phyloP scores from a whole-genome alignment of 2,113 vertebrate genomes.

The Ochotona curzoniae region DNA sequence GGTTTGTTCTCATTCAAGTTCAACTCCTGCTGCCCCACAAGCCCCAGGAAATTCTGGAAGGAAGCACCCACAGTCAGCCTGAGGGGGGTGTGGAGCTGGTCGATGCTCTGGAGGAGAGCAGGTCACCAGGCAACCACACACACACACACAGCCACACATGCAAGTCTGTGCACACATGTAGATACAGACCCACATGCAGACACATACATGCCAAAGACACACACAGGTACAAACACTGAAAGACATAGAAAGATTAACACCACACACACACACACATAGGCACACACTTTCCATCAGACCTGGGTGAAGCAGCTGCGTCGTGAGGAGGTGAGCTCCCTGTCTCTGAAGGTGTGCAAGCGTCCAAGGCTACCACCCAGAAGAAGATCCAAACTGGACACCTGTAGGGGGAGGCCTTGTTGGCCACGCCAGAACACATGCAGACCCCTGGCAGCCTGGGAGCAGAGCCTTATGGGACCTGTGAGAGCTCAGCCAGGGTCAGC shows the following conservation, averaged over 20 bases:
- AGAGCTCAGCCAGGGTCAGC: neutral
- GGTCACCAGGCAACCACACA: neutral
- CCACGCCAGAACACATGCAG: neutral
- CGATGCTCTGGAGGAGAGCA: neutral
- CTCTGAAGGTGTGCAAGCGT: neutral
- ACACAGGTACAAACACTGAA: fast-evolving
- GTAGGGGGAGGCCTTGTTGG: neutral
- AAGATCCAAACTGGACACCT: neutral
- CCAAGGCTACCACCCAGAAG: neutral
- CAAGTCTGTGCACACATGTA: too few species aligned
- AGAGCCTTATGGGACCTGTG: neutral
- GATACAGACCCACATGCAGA: too few species aligned
- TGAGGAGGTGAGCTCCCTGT: neutral
- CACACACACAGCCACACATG: fast-evolving
- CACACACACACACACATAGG: fast-evolving
- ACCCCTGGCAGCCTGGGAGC: neutral
- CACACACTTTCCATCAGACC: fast-evolving
- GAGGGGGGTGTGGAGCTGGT: neutral
- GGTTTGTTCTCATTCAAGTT: too few species aligned
- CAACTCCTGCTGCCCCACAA: neutral
- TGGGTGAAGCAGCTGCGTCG: neutral
- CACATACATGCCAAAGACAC: too few species aligned
- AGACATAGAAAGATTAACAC: too few species aligned
- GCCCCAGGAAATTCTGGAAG: neutral
- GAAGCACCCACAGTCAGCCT: neutral